A percentile compares a stretch with the other conserved stretches of the same genome.
These are phyloP conservation scores for Oscheius myriophilus DNA, from an alignment of 2,888 invertebrate genomes.

Conservation along the genomic window DNA sequence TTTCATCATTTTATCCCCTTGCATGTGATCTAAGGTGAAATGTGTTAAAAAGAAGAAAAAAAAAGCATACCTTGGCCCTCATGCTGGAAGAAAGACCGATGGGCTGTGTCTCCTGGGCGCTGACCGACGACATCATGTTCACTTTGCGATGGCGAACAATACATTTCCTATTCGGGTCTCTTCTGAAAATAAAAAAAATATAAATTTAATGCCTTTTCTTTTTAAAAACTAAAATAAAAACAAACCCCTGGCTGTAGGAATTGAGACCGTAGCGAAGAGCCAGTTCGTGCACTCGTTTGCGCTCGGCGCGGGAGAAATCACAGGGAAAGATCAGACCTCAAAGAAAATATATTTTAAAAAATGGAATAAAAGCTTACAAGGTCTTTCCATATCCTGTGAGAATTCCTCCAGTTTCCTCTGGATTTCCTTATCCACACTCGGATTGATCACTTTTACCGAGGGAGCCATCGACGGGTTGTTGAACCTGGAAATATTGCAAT, in stretches of 20 bases:
- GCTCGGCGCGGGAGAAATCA: constrained; percentile 11
- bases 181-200: constrained; percentile 11
- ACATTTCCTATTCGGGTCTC: constrained; percentile 6
- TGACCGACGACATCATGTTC: too few species aligned
- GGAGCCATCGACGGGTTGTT: constrained; percentile 9
- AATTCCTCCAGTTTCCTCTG: constrained; percentile 19
- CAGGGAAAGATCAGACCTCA: too few species aligned
- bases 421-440: constrained; percentile 15
- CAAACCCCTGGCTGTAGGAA: constrained; percentile 47
- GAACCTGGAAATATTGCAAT: constrained; percentile 15
- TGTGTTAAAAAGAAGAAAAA: too few species aligned
- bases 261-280: constrained; percentile 40
- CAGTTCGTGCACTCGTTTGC: constrained; percentile 53
- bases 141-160: too few species aligned
- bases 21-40: too few species aligned
- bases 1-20: too few species aligned
- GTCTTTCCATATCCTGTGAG: neutral
- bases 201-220: too few species aligned
- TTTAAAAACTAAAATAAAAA: neutral
- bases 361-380: constrained; percentile 3
- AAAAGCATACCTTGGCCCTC: too few species aligned
- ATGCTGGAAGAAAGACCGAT: too few species aligned
- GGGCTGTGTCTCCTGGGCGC: too few species aligned
- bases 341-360: constrained; percentile 1
- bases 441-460: constrained; percentile 3